These are phyloP conservation scores for Platorchestia sp. DNA, from an alignment of 1,140 invertebrate genomes.

Conservation along the genomic window DNA sequence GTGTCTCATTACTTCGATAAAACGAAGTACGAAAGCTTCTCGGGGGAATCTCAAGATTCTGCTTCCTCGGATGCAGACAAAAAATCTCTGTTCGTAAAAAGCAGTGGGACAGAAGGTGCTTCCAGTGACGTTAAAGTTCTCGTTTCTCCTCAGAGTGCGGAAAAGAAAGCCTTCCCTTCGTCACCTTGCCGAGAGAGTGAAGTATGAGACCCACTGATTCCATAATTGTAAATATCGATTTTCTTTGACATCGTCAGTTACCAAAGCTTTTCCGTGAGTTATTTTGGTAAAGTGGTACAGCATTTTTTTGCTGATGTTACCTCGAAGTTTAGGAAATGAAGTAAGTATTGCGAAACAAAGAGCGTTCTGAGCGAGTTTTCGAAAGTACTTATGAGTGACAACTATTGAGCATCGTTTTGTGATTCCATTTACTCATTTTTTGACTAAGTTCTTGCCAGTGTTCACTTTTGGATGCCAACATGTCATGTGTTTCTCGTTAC, in stretches of 20 bases:
- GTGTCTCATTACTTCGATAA: conserved; percentile 32
- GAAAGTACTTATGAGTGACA: background rate
- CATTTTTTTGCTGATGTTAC: background rate
- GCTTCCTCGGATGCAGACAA: background rate
- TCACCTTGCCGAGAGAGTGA: conserved; percentile 30
- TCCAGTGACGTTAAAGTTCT: background rate
- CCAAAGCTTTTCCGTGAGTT: background rate
- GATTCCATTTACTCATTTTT: too few relatives aligned
- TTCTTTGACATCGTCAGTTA: background rate
- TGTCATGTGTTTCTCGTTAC: background rate
- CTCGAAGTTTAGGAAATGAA: background rate
- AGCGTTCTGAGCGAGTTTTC: background rate
- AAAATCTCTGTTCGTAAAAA: background rate
- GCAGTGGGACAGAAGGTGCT: background rate
- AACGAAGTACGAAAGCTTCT: conserved; percentile 3
- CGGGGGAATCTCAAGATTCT: background rate
- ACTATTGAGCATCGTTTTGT: too few relatives aligned
- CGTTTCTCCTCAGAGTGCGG: background rate
- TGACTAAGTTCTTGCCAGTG: background rate
- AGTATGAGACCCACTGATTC: conserved; percentile 14
- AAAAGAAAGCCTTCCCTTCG: background rate
- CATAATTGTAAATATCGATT: background rate
- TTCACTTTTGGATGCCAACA: background rate
- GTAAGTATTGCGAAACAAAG: background rate
- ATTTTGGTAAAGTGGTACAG: background rate